Evolutionary conservation across 2,888 invertebrate genomes (phyloP).

Genomic region (Dynastes maya): DNA sequence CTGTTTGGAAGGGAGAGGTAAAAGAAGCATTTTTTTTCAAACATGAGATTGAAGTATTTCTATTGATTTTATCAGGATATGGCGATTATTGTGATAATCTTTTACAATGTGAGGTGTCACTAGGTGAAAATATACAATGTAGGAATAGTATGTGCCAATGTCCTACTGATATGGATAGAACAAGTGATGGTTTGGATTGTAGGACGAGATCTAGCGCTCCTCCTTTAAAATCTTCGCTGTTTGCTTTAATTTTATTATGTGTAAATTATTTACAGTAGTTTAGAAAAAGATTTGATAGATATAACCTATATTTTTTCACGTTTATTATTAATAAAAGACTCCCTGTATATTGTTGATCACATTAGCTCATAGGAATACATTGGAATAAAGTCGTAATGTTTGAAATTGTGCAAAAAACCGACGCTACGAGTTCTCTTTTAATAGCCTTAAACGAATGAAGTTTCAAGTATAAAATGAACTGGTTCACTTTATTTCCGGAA

Average conservation of each 20-base stretch:
- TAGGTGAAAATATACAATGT: constrained; percentile 45
- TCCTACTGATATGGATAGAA: constrained; percentile 42
- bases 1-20: constrained; percentile 37
- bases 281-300: too few species aligned
- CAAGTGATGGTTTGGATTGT: constrained; percentile 40
- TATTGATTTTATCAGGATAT: constrained; percentile 31
- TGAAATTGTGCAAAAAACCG: constrained; percentile 35
- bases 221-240: not conserved
- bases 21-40: not conserved
- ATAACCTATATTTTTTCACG: not conserved
- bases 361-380: constrained; percentile 11
- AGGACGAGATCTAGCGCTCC: constrained; percentile 17
- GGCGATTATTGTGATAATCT: constrained; percentile 46
- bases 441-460: constrained; percentile 25
- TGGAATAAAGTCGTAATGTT: constrained; percentile 20
- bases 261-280: not conserved
- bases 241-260: not conserved
- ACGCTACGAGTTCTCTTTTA: not conserved
- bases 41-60: not conserved
- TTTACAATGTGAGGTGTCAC: constrained; percentile 32
- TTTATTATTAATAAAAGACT: not conserved
- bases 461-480: constrained; percentile 45
- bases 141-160: constrained; percentile 51
- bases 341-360: not conserved
- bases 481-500: constrained; percentile 40